Evolutionary conservation across 2,797 vertebrate species (phyloP).

Genomic region (Alectoris magna): DNA sequence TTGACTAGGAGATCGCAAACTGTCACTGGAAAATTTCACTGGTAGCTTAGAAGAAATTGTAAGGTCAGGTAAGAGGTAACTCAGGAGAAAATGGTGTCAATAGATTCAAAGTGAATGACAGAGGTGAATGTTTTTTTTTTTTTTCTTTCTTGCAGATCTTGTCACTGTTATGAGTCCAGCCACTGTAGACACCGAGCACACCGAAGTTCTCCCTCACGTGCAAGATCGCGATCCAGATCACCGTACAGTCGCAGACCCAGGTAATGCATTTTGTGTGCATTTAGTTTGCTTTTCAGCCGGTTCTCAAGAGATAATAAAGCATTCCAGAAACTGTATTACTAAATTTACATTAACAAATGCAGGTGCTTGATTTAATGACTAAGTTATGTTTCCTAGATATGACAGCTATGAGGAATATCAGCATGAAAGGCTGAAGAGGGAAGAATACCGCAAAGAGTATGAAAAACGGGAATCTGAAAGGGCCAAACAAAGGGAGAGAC

Average conservation of each 20-base stretch:
- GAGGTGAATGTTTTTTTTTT: slow-evolving; percentile 30
- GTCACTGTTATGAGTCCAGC: slow-evolving; percentile 88
- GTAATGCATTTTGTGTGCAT: slow-evolving; percentile 72
- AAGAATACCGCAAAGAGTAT: slow-evolving; percentile 91
- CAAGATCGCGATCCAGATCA: slow-evolving; percentile 85
- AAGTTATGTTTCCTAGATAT: slow-evolving; percentile 87
- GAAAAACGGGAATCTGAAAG: slow-evolving; percentile 95
- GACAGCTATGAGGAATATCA: slow-evolving; percentile 99
- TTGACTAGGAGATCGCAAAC: slow-evolving; percentile 15
- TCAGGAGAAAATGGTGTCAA: not conserved
- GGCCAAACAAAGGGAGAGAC: slow-evolving; percentile 93
- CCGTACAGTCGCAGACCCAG: slow-evolving; percentile 91
- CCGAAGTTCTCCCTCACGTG: slow-evolving; percentile 86
- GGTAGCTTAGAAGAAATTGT: slow-evolving; percentile 26
- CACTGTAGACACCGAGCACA: slow-evolving; percentile 86
- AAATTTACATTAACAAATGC: slow-evolving; percentile 16
- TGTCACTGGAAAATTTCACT: slow-evolving; percentile 43
- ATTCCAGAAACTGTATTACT: slow-evolving; percentile 15
- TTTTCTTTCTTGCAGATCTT: slow-evolving; percentile 83
- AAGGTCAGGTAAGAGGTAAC: not conserved
- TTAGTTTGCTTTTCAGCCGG: not conserved
- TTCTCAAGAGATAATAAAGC: not conserved
- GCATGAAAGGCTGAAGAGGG: slow-evolving; percentile 94
- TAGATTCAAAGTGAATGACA: slow-evolving; percentile 11
- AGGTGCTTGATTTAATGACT: slow-evolving; percentile 72